Conservation (phyloP, 2,888 invertebrate genomes). For the Cetonia aurata region DNA sequence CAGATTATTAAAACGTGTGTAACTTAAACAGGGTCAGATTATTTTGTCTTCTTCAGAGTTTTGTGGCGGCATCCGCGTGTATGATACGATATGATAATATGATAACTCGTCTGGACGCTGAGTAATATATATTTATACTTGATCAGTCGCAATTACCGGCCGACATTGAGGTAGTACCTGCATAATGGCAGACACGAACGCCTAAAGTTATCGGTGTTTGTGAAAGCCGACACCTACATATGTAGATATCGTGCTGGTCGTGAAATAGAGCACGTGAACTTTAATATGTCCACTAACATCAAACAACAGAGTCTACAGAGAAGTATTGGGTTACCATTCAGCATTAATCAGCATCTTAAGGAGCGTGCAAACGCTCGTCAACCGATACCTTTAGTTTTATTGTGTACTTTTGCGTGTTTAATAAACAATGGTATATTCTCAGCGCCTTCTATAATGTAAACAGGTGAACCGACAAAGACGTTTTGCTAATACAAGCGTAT, state of each 20-base stretch:
- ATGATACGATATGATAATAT: not conserved
- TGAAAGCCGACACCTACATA: conserved; percentile 17
- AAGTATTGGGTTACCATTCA: conserved; percentile 4
- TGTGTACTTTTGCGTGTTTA: conserved; percentile 1
- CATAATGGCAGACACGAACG: not conserved
- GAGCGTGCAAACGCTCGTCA: not conserved
- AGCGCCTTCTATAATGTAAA: not conserved
- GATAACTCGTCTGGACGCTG: conserved; percentile 26
- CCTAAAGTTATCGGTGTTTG: conserved; percentile 21
- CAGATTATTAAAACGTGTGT: not conserved
- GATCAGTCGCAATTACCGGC: conserved; percentile 7
- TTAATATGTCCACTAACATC: not conserved
- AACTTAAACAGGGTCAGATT: conserved; percentile 1
- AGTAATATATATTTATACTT: conserved; percentile 13
- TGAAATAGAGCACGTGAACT: conserved; percentile 28
- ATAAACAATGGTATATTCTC: conserved; percentile 6
- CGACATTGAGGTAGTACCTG: conserved; percentile 17
- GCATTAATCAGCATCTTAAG: conserved; percentile 18
- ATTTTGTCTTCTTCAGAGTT: not conserved
- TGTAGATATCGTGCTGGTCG: not conserved
- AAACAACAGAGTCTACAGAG: not conserved
- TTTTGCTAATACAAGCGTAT: too few relatives aligned
- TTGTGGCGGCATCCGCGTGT: not conserved
- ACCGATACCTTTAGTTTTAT: not conserved
- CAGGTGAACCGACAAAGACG: conserved; percentile 4